A percentile compares a stretch with the other conserved stretches of the same genome.
Conservation (phyloP, 35 echinoderm and acorn worm species). For the Chiridota heheva region DNA sequence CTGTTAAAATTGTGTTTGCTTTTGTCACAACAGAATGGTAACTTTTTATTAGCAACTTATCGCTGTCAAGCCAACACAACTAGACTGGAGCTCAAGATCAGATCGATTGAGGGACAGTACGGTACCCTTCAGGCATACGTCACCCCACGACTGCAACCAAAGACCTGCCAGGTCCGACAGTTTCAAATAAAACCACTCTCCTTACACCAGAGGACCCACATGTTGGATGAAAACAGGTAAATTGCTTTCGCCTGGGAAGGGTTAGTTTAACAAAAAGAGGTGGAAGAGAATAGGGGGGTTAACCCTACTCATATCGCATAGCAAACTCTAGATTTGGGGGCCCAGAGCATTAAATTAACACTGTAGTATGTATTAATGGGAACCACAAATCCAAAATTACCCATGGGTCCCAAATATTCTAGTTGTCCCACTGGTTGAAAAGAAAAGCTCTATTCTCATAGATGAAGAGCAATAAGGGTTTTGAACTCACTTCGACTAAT, state of each 20-base stretch:
- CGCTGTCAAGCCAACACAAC: slow-evolving; percentile 98
- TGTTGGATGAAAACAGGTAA: slow-evolving; percentile 88
- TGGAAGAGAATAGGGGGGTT: too few relatives aligned
- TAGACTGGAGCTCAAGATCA: slow-evolving; percentile 83
- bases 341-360: neutral
- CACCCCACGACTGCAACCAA: slow-evolving; percentile 86
- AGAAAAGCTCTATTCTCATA: too few relatives aligned
- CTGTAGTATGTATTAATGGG: neutral
- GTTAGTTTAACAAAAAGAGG: too few relatives aligned
- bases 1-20: slow-evolving; percentile 82
- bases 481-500: too few relatives aligned
- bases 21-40: slow-evolving; percentile 83
- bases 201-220: slow-evolving; percentile 88
- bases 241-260: too few relatives aligned
- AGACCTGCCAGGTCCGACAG: slow-evolving; percentile 89
- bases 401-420: too few relatives aligned
- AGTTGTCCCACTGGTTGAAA: too few relatives aligned
- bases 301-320: too few relatives aligned
- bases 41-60: slow-evolving; percentile 89
- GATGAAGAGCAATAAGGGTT: too few relatives aligned
- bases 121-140: slow-evolving; percentile 92
- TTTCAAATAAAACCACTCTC: slow-evolving; percentile 91
- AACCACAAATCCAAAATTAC: too few relatives aligned
- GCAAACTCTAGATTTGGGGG: too few relatives aligned
- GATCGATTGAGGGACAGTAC: slow-evolving; percentile 96